A percentile compares a stretch with the other conserved stretches of the same genome.
These are phyloP conservation scores for Bambusicola thoracicus DNA, from an alignment of 2,113 vertebrate species.

Conservation along the genomic window DNA sequence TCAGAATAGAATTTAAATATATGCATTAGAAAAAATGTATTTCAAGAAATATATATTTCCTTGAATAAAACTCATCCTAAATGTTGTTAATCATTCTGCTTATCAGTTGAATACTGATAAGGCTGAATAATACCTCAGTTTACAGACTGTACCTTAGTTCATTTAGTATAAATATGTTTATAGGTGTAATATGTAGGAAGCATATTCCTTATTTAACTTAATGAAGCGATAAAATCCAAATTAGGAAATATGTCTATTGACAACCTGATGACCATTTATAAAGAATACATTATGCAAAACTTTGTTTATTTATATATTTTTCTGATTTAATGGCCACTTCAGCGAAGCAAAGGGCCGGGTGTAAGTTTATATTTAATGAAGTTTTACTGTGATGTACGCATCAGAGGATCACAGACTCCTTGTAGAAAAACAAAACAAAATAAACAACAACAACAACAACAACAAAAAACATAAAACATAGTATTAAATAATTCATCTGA, in stretches of 20 bases:
- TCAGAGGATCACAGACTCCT: background rate
- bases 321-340: background rate
- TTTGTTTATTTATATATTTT: background rate
- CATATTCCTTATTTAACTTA: background rate
- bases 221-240: background rate
- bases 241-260: background rate
- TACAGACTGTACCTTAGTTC: background rate
- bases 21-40: background rate
- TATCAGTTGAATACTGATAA: background rate
- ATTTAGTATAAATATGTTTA: background rate
- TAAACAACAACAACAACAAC: too few species aligned
- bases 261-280: background rate
- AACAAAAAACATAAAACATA: background rate
- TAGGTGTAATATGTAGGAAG: background rate
- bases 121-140: background rate
- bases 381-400: background rate
- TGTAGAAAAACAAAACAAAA: too few species aligned
- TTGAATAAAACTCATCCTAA: background rate
- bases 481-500: background rate
- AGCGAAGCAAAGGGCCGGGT: background rate
- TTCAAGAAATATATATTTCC: background rate
- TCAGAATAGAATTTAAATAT: background rate
- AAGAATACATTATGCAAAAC: background rate
- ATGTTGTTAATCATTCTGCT: background rate
- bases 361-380: background rate